These are phyloP conservation scores for Mythimna impura DNA, from an alignment of 2,888 invertebrate genomes.

Conservation along the genomic window DNA sequence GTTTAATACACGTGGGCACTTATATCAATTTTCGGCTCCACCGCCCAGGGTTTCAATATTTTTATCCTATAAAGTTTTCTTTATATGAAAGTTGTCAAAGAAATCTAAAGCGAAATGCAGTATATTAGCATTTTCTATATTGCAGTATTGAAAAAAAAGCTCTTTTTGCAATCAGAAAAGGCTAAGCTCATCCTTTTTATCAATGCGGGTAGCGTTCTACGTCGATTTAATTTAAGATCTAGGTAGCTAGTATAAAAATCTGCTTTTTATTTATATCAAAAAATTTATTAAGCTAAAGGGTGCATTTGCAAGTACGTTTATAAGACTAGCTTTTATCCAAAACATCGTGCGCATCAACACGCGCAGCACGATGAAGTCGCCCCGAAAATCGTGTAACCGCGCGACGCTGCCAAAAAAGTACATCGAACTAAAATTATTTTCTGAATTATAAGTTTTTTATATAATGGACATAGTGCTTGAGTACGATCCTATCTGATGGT, in stretches of 20 bases:
- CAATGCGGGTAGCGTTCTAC: slow-evolving; percentile 71
- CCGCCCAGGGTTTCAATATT: not conserved
- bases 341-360: too few species aligned
- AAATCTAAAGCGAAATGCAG: slow-evolving; percentile 27
- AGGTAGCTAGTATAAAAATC: slow-evolving; percentile 62
- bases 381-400: too few species aligned
- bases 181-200: slow-evolving; percentile 68
- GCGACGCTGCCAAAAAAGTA: too few species aligned
- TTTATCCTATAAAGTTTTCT: not conserved
- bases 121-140: slow-evolving; percentile 20
- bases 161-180: slow-evolving; percentile 72
- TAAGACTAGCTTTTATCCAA: too few species aligned
- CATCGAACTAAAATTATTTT: too few species aligned
- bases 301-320: too few species aligned
- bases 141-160: slow-evolving; percentile 55
- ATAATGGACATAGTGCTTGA: too few species aligned
- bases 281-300: not conserved
- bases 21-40: too few species aligned
- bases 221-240: slow-evolving; percentile 68
- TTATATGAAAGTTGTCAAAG: slow-evolving; percentile 14
- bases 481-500: too few species aligned
- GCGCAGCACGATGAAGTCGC: too few species aligned
- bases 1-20: too few species aligned
- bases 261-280: slow-evolving; percentile 49
- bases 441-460: too few species aligned